Percentiles rank a stretch among this genome's conserved stretches.
Conservation (phyloP, 2,888 invertebrate genomes). For the Fabriciana adippe region DNA sequence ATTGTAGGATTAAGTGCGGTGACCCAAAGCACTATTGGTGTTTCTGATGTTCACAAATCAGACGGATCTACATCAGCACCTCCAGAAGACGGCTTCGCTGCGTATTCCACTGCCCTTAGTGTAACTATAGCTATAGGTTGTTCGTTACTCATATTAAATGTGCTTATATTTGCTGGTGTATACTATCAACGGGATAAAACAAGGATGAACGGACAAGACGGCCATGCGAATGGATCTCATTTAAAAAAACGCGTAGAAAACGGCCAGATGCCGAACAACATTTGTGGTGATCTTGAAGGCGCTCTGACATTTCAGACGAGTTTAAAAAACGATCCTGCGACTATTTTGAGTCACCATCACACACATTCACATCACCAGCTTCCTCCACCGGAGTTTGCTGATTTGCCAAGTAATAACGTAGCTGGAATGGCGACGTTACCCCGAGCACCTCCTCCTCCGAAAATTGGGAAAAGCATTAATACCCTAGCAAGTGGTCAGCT, state of each 20-base stretch:
- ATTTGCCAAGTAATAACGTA: conserved; percentile 87
- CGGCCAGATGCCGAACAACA: conserved; percentile 94
- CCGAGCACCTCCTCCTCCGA: conserved; percentile 89
- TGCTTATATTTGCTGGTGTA: conserved; percentile 96
- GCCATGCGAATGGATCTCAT: conserved; percentile 77
- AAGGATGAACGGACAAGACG: conserved; percentile 84
- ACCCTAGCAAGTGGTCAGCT: conserved; percentile 82
- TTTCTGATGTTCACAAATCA: conserved; percentile 64
- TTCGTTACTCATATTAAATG: conserved; percentile 94
- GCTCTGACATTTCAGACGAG: conserved; percentile 77
- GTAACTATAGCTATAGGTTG: conserved; percentile 98
- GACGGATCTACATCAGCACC: conserved; percentile 78
- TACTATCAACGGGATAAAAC: conserved; percentile 96
- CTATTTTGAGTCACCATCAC: conserved; percentile 89
- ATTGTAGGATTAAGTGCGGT: conserved; percentile 66
- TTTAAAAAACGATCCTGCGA: conserved; percentile 86
- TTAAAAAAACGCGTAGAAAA: conserved; percentile 90
- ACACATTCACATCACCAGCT: conserved; percentile 89
- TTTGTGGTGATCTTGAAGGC: conserved; percentile 91
- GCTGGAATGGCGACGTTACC: conserved; percentile 83
- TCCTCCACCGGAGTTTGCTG: conserved; percentile 92
- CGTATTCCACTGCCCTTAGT: conserved; percentile 94
- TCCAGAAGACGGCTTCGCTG: conserved; percentile 94
- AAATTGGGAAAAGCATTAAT: conserved; percentile 84
- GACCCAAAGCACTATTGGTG: conserved; percentile 58